A percentile compares a stretch with the other conserved stretches of the same genome.
Evolutionary conservation across 2,888 invertebrate genomes (phyloP).

Genomic region (Pristionchus exspectatus): DNA sequence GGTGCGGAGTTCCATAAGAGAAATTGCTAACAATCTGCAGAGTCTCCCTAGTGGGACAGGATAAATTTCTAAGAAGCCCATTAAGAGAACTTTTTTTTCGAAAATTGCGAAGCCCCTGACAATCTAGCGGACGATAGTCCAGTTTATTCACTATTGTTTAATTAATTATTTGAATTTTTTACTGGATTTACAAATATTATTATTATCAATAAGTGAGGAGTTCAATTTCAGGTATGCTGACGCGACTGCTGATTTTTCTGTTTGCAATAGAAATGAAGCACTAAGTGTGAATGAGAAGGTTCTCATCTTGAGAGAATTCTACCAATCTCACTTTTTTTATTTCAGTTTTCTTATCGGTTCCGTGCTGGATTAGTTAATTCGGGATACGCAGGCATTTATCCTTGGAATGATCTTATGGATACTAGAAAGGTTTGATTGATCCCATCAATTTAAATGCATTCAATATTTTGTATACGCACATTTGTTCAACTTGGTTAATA

Average conservation of each 20-base stretch:
- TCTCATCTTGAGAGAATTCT: neutral
- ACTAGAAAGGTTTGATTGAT: neutral
- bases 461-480: neutral
- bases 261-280: neutral
- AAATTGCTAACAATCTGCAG: too few species aligned
- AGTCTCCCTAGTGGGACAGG: too few species aligned
- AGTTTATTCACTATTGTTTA: neutral
- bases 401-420: neutral
- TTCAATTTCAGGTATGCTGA: neutral
- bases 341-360: neutral
- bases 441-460: neutral
- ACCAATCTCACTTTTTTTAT: neutral
- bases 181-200: neutral
- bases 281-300: neutral
- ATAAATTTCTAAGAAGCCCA: too few species aligned
- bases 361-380: neutral
- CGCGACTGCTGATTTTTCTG: neutral
- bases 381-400: neutral
- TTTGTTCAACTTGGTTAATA: neutral
- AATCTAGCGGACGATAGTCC: too few species aligned
- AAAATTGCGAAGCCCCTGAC: neutral
- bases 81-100: too few species aligned
- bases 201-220: neutral
- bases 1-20: too few species aligned
- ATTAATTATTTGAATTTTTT: neutral